These are phyloP conservation scores for Hiodon alosoides DNA, from an alignment of 2,113 vertebrate species.

Conservation along the genomic window DNA sequence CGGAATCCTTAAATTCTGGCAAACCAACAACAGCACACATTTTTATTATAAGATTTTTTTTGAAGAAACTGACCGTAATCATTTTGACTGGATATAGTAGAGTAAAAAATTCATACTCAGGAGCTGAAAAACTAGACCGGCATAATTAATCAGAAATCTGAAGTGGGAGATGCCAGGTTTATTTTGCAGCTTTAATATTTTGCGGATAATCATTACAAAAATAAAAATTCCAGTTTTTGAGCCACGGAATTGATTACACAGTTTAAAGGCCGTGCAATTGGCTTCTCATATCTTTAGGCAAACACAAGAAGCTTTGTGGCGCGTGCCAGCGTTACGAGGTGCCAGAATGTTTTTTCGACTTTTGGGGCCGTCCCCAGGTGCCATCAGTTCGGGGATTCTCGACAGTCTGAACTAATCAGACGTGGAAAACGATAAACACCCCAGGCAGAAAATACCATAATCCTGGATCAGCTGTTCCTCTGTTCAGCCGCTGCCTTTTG, in stretches of 20 bases:
- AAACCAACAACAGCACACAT: too few relatives aligned
- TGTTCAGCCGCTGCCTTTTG: constrained; percentile 29
- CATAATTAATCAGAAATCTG: too few relatives aligned
- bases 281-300: not conserved
- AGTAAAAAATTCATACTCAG: too few relatives aligned
- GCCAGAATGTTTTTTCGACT: too few relatives aligned
- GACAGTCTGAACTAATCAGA: too few relatives aligned
- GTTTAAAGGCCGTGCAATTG: not conserved
- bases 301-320: not conserved
- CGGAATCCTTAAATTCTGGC: too few relatives aligned
- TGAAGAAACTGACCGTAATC: too few relatives aligned
- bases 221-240: not conserved
- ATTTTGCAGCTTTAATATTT: too few relatives aligned
- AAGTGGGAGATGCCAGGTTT: too few relatives aligned
- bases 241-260: not conserved
- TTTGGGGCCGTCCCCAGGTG: not conserved
- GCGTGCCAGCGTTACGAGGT: not conserved
- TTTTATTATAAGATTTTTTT: too few relatives aligned
- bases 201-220: not conserved
- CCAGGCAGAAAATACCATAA: not conserved
- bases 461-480: not conserved
- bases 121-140: too few relatives aligned
- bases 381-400: not conserved
- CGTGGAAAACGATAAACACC: not conserved
- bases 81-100: too few relatives aligned